These are phyloP conservation scores for Drosophila pseudotakahashii DNA, from an alignment of 2,888 invertebrate species.

Conservation along the genomic window DNA sequence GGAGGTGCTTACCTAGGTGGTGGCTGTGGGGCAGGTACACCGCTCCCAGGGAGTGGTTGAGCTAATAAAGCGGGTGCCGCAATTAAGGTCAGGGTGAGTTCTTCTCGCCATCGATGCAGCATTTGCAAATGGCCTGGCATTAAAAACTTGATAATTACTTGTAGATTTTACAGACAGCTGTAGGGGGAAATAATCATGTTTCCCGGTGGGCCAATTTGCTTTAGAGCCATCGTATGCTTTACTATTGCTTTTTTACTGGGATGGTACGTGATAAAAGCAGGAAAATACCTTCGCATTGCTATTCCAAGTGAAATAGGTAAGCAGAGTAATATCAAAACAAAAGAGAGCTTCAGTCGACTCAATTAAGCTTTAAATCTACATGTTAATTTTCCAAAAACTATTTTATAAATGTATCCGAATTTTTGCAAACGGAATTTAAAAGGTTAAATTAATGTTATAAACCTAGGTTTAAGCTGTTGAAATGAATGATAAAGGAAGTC, in stretches of 20 bases:
- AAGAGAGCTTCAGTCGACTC: not conserved
- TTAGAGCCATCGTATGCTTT: not conserved
- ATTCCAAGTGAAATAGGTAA: not conserved
- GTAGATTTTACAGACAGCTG: slow-evolving; percentile 22
- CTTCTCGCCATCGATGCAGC: slow-evolving; percentile 22
- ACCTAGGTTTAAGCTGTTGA: too few species aligned
- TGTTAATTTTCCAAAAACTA: too few species aligned
- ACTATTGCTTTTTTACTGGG: not conserved
- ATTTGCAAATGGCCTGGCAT: slow-evolving; percentile 23
- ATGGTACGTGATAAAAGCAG: not conserved
- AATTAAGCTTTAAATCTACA: not conserved
- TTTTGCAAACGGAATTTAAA: too few species aligned
- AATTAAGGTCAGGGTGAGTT: slow-evolving; percentile 36
- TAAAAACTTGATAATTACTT: slow-evolving; percentile 50
- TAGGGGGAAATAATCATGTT: slow-evolving; percentile 10
- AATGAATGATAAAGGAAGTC: not conserved
- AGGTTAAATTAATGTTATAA: too few species aligned
- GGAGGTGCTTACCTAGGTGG: slow-evolving; percentile 10
- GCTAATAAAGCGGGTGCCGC: slow-evolving; percentile 43
- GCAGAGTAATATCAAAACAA: not conserved
- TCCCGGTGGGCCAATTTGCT: slow-evolving; percentile 14
- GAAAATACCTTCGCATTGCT: not conserved
- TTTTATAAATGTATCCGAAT: too few species aligned
- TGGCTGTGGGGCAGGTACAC: not conserved
- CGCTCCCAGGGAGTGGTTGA: slow-evolving; percentile 1